These are phyloP conservation scores for Pyrrhura leucotis DNA, from an alignment of 2,797 vertebrate genomes.

Conservation along the genomic window DNA sequence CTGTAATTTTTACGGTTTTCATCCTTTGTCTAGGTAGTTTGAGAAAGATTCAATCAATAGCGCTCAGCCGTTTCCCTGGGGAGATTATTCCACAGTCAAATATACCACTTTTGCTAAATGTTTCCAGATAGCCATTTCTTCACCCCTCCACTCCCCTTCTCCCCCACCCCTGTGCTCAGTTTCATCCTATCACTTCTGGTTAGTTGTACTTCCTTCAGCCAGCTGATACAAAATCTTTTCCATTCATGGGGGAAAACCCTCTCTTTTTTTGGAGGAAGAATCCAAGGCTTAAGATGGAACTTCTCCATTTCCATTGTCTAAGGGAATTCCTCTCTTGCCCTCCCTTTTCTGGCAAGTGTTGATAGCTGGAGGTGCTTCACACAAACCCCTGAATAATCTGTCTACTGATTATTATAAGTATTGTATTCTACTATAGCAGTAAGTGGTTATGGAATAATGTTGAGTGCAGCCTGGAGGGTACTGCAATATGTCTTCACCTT, in stretches of 20 bases:
- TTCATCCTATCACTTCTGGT: slow-evolving; percentile 38
- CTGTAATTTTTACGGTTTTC: background rate
- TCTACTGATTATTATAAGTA: background rate
- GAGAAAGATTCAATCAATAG: background rate
- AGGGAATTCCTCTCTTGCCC: background rate
- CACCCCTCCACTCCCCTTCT: no score
- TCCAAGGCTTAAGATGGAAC: background rate
- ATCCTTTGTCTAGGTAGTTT: background rate
- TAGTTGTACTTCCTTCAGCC: slow-evolving; percentile 8
- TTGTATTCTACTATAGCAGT: background rate
- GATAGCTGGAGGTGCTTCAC: background rate
- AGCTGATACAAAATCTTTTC: background rate
- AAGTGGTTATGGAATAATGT: background rate
- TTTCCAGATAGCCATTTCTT: slow-evolving; percentile 34
- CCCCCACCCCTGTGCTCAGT: background rate
- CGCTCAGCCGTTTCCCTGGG: background rate
- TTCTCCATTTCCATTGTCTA: background rate
- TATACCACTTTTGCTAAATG: slow-evolving; percentile 40
- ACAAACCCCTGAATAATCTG: background rate
- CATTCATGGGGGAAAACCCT: background rate
- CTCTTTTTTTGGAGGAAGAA: background rate
- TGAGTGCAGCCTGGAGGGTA: background rate
- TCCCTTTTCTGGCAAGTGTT: background rate
- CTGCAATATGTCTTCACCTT: background rate
- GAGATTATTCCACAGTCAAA: background rate